Evolutionary conservation across 2,888 invertebrate genomes (phyloP).

Genomic region (Orthosia gothica): DNA sequence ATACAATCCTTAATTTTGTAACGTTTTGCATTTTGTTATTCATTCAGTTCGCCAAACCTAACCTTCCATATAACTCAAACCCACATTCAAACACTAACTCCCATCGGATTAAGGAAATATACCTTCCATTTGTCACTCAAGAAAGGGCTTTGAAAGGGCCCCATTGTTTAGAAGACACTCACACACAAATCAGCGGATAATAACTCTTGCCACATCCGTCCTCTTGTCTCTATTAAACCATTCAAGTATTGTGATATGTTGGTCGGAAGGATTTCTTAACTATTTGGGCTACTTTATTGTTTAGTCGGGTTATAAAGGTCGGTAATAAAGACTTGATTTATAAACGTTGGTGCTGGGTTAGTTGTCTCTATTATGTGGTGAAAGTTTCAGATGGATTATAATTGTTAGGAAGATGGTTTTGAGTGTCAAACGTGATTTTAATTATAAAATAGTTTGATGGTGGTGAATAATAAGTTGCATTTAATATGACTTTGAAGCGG

Average conservation of each 20-base stretch:
- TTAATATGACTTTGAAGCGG: no score
- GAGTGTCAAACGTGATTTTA: background rate
- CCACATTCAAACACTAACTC: conserved; percentile 71
- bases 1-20: background rate
- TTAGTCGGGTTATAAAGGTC: conserved; percentile 29
- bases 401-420: background rate
- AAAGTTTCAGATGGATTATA: conserved; percentile 20
- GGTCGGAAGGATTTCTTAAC: conserved; percentile 62
- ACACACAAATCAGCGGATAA: conserved; percentile 73
- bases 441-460: no score
- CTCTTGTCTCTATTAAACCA: conserved; percentile 65
- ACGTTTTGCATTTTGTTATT: background rate
- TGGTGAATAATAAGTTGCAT: no score
- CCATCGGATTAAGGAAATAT: conserved; percentile 84
- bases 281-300: conserved; percentile 52
- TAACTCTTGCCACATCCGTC: conserved; percentile 60
- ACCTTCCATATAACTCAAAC: conserved; percentile 32
- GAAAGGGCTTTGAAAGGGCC: conserved; percentile 81
- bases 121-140: conserved; percentile 88
- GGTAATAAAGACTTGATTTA: conserved; percentile 55
- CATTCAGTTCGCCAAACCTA: conserved; percentile 41
- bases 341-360: conserved; percentile 23
- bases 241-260: conserved; percentile 64
- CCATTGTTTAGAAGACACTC: conserved; percentile 84
- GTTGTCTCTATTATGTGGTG: conserved; percentile 29